These are phyloP conservation scores for Lutjanus erythropterus DNA, from an alignment of 2,113 vertebrate genomes.

Conservation along the genomic window DNA sequence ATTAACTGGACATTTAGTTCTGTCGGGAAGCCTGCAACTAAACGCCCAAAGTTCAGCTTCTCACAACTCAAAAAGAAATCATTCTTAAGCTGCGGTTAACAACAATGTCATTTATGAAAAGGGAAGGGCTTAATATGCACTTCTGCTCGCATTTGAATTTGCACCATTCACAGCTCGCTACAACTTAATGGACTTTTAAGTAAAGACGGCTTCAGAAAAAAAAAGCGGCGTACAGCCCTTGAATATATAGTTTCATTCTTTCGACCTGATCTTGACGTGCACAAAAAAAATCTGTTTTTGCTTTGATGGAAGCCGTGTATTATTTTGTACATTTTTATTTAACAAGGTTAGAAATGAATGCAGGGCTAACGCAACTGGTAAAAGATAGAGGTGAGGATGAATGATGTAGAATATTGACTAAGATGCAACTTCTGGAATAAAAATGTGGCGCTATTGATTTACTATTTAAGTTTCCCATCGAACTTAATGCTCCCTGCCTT, in stretches of 20 bases:
- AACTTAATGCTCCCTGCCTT: constrained; percentile 65
- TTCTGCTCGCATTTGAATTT: constrained; percentile 66
- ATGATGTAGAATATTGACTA: constrained; percentile 67
- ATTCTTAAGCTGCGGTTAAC: constrained; percentile 74
- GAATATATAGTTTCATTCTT: constrained; percentile 44
- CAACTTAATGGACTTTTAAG: constrained; percentile 74
- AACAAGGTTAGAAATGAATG: constrained; percentile 43
- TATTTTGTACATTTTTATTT: constrained; percentile 36
- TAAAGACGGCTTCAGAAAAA: constrained; percentile 46
- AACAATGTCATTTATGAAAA: constrained; percentile 76
- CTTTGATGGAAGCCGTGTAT: constrained; percentile 25
- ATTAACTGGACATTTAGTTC: constrained; percentile 80
- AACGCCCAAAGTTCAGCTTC: constrained; percentile 68
- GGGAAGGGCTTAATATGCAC: constrained; percentile 71
- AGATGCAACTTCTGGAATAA: constrained; percentile 65
- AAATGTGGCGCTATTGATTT: constrained; percentile 74
- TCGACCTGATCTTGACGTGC: constrained; percentile 43
- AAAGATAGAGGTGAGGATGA: constrained; percentile 60
- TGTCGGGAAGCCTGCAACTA: constrained; percentile 59
- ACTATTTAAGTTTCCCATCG: constrained; percentile 70
- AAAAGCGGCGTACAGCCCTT: constrained; percentile 2
- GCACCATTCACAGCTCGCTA: constrained; percentile 52
- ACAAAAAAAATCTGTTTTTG: constrained; percentile 14
- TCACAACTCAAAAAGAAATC: constrained; percentile 67
- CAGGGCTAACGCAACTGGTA: constrained; percentile 20